Percentiles rank a stretch among this genome's conserved stretches.
Conservation (phyloP, 2,888 invertebrate species). For the Frankliniella intonsa region DNA sequence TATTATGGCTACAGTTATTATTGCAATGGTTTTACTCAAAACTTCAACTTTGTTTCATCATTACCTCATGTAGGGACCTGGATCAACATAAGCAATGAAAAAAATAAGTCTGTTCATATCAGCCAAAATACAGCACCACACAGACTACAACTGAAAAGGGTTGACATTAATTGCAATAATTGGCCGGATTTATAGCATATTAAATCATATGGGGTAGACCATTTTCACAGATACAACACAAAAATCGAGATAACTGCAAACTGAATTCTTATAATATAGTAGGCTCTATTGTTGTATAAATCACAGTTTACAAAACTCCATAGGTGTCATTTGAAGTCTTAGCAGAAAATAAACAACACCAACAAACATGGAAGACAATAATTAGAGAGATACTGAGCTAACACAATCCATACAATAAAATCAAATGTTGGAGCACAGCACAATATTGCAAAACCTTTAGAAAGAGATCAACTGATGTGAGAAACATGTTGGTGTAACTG, state of each 20-base stretch:
- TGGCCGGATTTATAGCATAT: background rate
- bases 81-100: background rate
- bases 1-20: background rate
- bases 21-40: constrained; percentile 14
- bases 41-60: background rate
- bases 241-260: constrained; percentile 3
- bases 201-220: background rate
- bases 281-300: constrained; percentile 20
- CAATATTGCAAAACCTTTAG: background rate
- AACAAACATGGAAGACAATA: constrained; percentile 21
- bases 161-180: background rate
- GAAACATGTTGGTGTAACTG: background rate
- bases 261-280: background rate
- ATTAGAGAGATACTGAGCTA: constrained; percentile 20
- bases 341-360: constrained; percentile 20
- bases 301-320: constrained; percentile 11
- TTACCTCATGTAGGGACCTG: background rate
- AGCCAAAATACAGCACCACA: constrained; percentile 6
- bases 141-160: background rate
- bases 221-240: background rate
- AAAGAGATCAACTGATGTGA: background rate
- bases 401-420: background rate
- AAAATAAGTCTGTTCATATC: background rate
- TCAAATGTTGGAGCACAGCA: background rate
- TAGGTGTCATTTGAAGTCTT: background rate